Conservation (phyloP, 2,113 vertebrate genomes). For the Pedionomus torquatus region DNA sequence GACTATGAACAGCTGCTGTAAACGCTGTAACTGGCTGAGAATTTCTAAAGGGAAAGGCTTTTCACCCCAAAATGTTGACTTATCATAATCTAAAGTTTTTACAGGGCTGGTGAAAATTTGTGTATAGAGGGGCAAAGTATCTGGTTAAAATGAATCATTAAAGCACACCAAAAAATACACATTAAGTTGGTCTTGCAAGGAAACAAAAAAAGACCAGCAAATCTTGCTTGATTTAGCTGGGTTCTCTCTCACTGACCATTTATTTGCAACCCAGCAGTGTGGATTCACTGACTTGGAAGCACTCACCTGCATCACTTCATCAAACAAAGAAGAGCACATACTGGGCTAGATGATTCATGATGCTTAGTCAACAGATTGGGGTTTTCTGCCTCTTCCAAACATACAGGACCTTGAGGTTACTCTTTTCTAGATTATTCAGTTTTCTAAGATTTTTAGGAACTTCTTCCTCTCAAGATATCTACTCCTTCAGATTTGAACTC, state of each 20-base stretch:
- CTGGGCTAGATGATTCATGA: not conserved
- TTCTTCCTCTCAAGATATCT: not conserved
- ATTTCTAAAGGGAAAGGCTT: not conserved
- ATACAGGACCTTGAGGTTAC: not conserved
- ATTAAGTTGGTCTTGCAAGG: not conserved
- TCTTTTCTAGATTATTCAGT: not conserved
- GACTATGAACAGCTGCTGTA: not conserved
- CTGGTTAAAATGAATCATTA: not conserved
- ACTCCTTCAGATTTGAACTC: not conserved
- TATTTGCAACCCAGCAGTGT: not conserved
- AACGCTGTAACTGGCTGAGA: not conserved
- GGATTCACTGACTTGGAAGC: not conserved
- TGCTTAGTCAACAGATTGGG: not conserved
- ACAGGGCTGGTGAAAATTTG: not conserved
- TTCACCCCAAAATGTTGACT: not conserved
- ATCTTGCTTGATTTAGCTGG: not conserved
- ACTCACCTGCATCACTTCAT: not conserved
- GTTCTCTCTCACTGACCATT: not conserved
- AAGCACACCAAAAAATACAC: not conserved
- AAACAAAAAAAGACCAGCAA: not conserved
- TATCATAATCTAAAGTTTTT: not conserved
- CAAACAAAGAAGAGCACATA: not conserved
- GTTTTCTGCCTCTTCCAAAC: not conserved
- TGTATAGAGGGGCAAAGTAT: not conserved
- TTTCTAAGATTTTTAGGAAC: not conserved